phyloP scores from a whole-genome alignment of 2,888 invertebrate genomes.

The Cepaea hortensis region DNA sequence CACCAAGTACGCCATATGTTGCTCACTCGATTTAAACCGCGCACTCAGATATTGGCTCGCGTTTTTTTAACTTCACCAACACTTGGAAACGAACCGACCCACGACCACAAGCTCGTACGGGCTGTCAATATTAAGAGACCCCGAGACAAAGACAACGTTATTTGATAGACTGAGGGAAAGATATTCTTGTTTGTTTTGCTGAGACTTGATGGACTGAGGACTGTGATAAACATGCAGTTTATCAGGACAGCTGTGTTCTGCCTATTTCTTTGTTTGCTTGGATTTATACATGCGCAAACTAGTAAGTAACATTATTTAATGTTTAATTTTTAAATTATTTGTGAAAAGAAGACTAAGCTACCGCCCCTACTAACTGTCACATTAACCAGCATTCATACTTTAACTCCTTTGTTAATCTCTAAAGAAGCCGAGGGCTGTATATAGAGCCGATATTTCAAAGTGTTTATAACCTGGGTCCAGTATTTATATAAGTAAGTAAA shows the following conservation, averaged over 20 bases:
- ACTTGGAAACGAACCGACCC: background rate
- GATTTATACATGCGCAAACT: background rate
- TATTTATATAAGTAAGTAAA: no score
- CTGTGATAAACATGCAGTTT: background rate
- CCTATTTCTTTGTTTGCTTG: background rate
- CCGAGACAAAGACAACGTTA: background rate
- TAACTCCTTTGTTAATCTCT: no score
- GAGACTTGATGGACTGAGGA: background rate
- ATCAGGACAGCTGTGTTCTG: background rate
- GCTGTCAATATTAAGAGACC: background rate
- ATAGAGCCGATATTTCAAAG: no score
- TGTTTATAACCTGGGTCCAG: no score
- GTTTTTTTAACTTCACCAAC: background rate
- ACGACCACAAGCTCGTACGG: background rate
- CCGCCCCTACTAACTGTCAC: no score
- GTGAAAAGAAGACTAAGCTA: no score
- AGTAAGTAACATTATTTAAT: background rate
- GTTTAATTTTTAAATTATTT: no score
- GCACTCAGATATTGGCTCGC: slow-evolving; percentile 17
- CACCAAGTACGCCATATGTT: background rate
- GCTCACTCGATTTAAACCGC: slow-evolving; percentile 6
- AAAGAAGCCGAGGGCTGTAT: no score
- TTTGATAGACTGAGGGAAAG: background rate
- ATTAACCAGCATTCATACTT: no score
- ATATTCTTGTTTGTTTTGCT: background rate